Evolutionary conservation across 2,113 vertebrate species (phyloP).

Genomic region (Brachionichthys hirsutus): DNA sequence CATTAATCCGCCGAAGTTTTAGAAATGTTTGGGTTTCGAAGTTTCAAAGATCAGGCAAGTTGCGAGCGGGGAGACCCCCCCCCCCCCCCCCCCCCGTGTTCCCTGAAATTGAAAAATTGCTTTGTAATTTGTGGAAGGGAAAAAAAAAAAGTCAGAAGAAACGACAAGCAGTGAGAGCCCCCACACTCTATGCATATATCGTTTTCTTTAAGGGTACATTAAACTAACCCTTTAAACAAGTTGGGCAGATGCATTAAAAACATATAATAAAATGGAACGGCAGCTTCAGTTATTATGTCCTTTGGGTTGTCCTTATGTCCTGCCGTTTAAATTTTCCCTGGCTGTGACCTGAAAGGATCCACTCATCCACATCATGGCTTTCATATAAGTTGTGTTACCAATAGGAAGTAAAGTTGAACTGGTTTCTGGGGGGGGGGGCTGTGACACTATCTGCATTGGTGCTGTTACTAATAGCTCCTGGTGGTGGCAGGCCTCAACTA

Average conservation of each 20-base stretch:
- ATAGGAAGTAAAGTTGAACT: neutral
- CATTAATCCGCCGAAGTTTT: constrained; percentile 61
- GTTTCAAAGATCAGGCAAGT: constrained; percentile 47
- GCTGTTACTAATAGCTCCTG: constrained; percentile 36
- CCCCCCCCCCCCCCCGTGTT: neutral
- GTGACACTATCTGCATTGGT: constrained; percentile 30
- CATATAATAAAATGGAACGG: neutral
- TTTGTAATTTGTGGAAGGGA: constrained; percentile 33
- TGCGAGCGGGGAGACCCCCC: constrained; percentile 16
- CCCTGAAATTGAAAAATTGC: constrained; percentile 36
- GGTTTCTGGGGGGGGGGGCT: constrained; percentile 22
- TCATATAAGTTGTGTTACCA: constrained; percentile 3
- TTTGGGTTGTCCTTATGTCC: neutral
- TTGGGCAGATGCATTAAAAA: neutral
- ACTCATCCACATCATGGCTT: constrained; percentile 9
- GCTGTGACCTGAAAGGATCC: neutral
- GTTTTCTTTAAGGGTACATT: neutral
- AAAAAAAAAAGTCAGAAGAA: constrained; percentile 9
- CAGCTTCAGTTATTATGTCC: neutral
- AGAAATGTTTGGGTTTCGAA: constrained; percentile 60
- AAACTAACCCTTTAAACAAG: neutral
- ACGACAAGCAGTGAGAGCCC: neutral
- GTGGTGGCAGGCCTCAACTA: constrained; percentile 26
- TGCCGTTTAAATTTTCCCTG: neutral
- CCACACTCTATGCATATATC: neutral